Evolutionary conservation across 2,888 invertebrate genomes (phyloP).

Genomic region (Stenurella melanura): DNA sequence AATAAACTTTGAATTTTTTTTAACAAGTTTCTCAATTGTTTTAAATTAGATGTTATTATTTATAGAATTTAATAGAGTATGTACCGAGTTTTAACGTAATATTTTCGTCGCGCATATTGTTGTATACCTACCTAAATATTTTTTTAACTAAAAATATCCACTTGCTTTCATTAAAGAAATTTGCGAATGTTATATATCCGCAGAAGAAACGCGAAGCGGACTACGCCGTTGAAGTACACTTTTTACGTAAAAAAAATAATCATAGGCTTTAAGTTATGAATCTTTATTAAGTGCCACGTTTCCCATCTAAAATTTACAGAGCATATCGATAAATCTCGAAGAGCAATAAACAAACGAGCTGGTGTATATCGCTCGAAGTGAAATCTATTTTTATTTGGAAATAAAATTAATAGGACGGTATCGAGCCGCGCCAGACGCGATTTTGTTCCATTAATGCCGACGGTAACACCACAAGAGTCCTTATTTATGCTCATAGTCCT

Average conservation of each 20-base stretch:
- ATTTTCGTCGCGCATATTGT: not conserved
- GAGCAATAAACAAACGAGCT: slow-evolving; percentile 33
- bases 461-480: slow-evolving; percentile 53
- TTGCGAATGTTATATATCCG: not conserved
- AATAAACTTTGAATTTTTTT: too few species aligned
- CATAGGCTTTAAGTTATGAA: slow-evolving; percentile 10
- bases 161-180: not conserved
- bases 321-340: slow-evolving; percentile 28
- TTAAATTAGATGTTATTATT: too few species aligned
- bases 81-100: too few species aligned
- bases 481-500: slow-evolving; percentile 60
- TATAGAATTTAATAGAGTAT: too few species aligned
- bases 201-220: not conserved
- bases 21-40: too few species aligned
- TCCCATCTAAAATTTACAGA: slow-evolving; percentile 8
- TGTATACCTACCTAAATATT: not conserved
- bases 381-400: slow-evolving; percentile 63
- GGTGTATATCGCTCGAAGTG: slow-evolving; percentile 19
- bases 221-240: not conserved
- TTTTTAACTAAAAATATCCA: not conserved
- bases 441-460: slow-evolving; percentile 52
- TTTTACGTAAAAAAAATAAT: slow-evolving; percentile 12
- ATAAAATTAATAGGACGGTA: slow-evolving; percentile 65
- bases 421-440: slow-evolving; percentile 64
- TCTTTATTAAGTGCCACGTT: slow-evolving; percentile 16